Conservation (phyloP, 2,888 invertebrate genomes). For the Octodonta nipae region DNA sequence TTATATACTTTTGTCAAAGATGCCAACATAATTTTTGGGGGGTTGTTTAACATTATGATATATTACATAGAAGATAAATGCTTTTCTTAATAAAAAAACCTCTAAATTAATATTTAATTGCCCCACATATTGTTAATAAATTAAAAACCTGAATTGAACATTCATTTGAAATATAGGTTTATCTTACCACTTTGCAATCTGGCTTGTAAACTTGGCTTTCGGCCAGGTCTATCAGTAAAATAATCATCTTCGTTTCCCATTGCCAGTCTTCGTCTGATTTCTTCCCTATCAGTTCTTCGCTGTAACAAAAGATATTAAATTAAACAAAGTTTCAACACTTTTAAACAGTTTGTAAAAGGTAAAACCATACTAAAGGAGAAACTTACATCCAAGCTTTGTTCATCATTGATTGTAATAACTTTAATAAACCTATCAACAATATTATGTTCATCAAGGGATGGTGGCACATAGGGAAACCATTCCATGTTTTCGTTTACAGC, state of each 20-base stretch:
- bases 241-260: slow-evolving; percentile 72
- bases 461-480: slow-evolving; percentile 34
- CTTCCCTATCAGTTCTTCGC: slow-evolving; percentile 84
- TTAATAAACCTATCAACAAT: slow-evolving; percentile 44
- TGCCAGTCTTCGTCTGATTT: slow-evolving; percentile 75
- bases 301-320: slow-evolving; percentile 45
- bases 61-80: too few species aligned
- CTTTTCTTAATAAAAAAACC: too few species aligned
- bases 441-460: slow-evolving; percentile 39
- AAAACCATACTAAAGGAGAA: too few species aligned
- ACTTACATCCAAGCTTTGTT: slow-evolving; percentile 27
- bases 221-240: slow-evolving; percentile 54
- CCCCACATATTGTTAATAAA: too few species aligned
- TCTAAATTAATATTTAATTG: too few species aligned
- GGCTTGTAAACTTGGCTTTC: slow-evolving; percentile 78
- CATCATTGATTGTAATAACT: slow-evolving; percentile 41
- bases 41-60: too few species aligned
- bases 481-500: slow-evolving; percentile 36
- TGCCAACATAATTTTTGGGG: too few species aligned
- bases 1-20: too few species aligned
- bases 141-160: too few species aligned
- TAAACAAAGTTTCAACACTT: too few species aligned
- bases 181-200: slow-evolving; percentile 72
- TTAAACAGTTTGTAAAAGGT: too few species aligned
- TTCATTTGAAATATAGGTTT: too few species aligned